Base-by-base conservation (phyloP, 2,797 vertebrate species). In the Streptopelia turtur region DNA sequence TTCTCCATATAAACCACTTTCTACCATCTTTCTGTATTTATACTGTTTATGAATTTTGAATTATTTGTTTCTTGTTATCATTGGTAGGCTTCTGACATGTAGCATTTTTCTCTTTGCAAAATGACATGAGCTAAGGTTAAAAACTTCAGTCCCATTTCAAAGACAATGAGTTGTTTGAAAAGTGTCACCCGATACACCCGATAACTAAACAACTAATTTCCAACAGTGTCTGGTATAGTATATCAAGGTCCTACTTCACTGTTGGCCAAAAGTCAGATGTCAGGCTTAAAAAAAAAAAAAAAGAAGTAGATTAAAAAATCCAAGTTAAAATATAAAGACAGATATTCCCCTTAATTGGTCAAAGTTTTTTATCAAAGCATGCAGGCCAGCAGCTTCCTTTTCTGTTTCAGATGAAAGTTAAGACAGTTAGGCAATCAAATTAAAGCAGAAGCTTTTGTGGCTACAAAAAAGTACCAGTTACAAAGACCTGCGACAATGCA, bases 101-200 rank as follows among this genome's bases (percentile, higher is more conserved):
- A 30, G 13, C 10, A 35, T 47, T 45, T 50, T 43, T 16, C 15
- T 47, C 28, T 47, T 35, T 49, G 33, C 63, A 43, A 78, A 63
- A 77, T 15, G 5, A 2, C 27, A 33, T 41, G 35, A 66, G 31
- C 28, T n/a, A 70, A 56, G 18, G 7, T 61, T 70, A 45, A 87
- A 80, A 84, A 60, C 4, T 8, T 79, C 5, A 6, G 14, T 74
- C 31, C 11, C 15, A 21, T 74, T 74, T 74, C 24, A 74, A 49
- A 83, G 23, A 22, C 11, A 30, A 10, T 33, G 23, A 43, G 4
- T 16, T 43, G 6, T 1, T 25, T 31, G 16, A 25, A 74, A 83
- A 69, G 1, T 33, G 9, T 65, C 39, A 43, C 28, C 20, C 1
- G 0, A 5, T 27, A 9, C 39, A 43, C 28, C 20, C 1, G 0